phyloP scores from a whole-genome alignment of 2,797 vertebrate genomes.

The Manis pentadactyla region DNA sequence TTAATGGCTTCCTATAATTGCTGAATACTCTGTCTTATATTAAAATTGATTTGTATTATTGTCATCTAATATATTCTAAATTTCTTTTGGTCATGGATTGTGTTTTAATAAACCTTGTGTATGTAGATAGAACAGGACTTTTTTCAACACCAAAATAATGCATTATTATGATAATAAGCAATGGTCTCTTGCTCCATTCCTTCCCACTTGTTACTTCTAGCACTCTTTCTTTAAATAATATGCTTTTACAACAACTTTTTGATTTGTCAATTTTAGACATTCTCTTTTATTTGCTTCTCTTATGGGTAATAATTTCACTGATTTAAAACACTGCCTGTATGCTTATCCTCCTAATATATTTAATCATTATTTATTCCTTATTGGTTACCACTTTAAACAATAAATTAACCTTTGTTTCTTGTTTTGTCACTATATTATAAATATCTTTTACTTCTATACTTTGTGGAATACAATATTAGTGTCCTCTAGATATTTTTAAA shows the following conservation, averaged over 20 bases:
- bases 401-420: slow-evolving; percentile 41
- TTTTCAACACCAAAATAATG: not conserved
- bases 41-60: slow-evolving; percentile 14
- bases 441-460: not conserved
- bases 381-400: slow-evolving; percentile 39
- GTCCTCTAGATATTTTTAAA: not conserved
- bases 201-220: slow-evolving; percentile 1
- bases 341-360: not conserved
- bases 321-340: not conserved
- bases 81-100: not conserved
- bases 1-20: not conserved
- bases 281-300: slow-evolving; percentile 32
- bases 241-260: slow-evolving; percentile 2
- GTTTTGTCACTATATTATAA: slow-evolving; percentile 15
- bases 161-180: not conserved
- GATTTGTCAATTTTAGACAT: slow-evolving; percentile 20
- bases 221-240: slow-evolving; percentile 12
- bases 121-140: not conserved
- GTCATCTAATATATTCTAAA: slow-evolving; percentile 4
- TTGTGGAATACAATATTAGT: not conserved
- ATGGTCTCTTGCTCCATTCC: not conserved
- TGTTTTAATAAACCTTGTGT: slow-evolving; percentile 5
- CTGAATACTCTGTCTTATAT: not conserved
- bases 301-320: slow-evolving; percentile 21
- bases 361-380: slow-evolving; percentile 25